Base-by-base conservation (phyloP, 2,888 invertebrate genomes). In the Ochropacha duplaris region DNA sequence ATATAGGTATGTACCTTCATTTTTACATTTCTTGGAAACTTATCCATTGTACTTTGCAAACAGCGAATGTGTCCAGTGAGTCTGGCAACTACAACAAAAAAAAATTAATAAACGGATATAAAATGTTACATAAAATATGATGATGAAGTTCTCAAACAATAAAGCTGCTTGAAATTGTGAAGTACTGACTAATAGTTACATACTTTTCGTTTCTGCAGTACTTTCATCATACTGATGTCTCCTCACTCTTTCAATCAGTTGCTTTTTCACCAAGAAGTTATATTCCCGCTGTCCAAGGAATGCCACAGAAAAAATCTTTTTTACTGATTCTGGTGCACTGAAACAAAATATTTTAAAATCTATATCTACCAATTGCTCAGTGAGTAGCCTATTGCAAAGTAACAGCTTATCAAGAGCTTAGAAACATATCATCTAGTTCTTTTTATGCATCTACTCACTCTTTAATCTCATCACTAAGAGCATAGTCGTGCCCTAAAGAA, bases 151-250 rank as follows among this genome's bases (percentile, higher is more conserved):
- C 5, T 26, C 26, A 3, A 26, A 26, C 4, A 3, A 28, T 9
- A 28, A 8, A 28, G 11, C 28, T 28, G 9, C 28, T 28, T 34
- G 34, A 34, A 34, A 8, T 8, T 0, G 34, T 12, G 4, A 34
- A 1, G 14, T 31, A 34, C 22, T 16, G 1, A 50, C 49, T 14
- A 8, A 8, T 28, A 36, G 6, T 52, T 50, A 67, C 92, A 82
- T 93, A 96, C 97, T 94, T 88, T 86, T 94, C 2, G 94, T 94
- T 92, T 98, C 98, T 64, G 94, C 93, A 0, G 97, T 96, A 14
- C 88, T 88, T 24, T 81, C 85, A 83, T 98, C 97, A 61, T 94
- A 94, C 3, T 94, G 82, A 80, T 98, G 96, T 56, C 96, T 90
- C 71, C 93, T 94, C 0, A 98, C 96, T 68, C 94, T 88, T 22